Conservation (phyloP, 1,140 invertebrate genomes). For the Oscheius sp. region DNA sequence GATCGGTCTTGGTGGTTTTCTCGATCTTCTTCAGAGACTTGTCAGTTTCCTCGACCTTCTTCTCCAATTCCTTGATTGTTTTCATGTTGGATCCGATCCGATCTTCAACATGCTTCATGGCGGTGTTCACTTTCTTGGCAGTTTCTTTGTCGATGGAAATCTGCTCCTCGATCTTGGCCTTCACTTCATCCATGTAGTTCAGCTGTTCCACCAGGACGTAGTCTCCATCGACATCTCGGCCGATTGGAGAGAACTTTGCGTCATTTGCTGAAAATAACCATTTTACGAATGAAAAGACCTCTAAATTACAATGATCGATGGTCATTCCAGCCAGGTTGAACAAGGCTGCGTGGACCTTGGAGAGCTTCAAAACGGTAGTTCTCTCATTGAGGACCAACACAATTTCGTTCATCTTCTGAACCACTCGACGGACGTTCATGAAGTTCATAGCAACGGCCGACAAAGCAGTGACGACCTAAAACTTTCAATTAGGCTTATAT, state of each 20-base stretch:
- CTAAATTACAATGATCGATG: not conserved
- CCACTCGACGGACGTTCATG: not conserved
- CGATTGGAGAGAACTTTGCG: not conserved
- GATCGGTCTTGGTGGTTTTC: not conserved
- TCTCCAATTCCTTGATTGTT: slow-evolving; percentile 2
- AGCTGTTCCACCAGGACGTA: not conserved
- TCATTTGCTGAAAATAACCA: not conserved
- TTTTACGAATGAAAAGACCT: not conserved
- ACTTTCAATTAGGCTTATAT: not conserved
- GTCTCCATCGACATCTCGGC: not conserved
- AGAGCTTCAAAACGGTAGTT: not conserved
- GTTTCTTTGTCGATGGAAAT: not conserved
- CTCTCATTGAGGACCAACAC: not conserved
- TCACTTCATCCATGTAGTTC: not conserved
- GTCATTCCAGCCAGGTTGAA: not conserved
- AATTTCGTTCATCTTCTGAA: not conserved
- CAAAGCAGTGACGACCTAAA: not conserved
- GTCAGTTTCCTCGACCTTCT: not conserved
- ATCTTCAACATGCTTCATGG: not conserved
- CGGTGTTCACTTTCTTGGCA: not conserved
- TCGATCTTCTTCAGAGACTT: not conserved
- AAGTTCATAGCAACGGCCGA: not conserved
- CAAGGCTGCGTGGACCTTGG: not conserved
- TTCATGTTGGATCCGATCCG: not conserved
- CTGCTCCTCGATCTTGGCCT: not conserved